A percentile compares a stretch with the other conserved stretches of the same genome.
Evolutionary conservation across 1,140 invertebrate genomes (phyloP).

Genomic region (Drosophila lowei): DNA sequence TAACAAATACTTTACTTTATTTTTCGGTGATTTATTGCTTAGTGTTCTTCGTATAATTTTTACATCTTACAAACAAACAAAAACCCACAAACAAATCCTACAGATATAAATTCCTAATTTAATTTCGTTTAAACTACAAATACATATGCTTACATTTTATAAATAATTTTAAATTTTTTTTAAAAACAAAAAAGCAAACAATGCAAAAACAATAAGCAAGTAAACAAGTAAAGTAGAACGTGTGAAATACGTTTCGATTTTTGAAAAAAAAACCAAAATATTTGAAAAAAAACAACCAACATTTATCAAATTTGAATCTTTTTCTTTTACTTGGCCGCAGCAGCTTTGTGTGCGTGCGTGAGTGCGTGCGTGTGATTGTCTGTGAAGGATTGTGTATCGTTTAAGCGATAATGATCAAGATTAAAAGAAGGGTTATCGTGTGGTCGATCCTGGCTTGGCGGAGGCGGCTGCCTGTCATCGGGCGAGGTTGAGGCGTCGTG

Average conservation of each 20-base stretch:
- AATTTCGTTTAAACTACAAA: conserved; percentile 79
- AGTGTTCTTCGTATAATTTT: conserved; percentile 75
- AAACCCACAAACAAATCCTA: conserved; percentile 67
- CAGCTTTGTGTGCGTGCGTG: conserved; percentile 23
- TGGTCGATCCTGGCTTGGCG: conserved; percentile 11
- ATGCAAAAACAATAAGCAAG: conserved; percentile 54
- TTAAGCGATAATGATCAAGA: conserved; percentile 12
- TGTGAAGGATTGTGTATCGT: conserved; percentile 20
- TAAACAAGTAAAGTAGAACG: conserved; percentile 71
- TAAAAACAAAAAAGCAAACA: conserved; percentile 64
- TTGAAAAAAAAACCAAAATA: conserved; percentile 60
- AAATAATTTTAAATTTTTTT: conserved; percentile 70
- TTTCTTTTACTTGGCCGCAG: conserved; percentile 16
- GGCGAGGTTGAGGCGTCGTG: no score
- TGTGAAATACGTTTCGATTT: conserved; percentile 73
- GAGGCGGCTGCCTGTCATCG: no score
- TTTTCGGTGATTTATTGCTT: conserved; percentile 81
- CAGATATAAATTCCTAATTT: conserved; percentile 78
- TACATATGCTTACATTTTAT: conserved; percentile 79
- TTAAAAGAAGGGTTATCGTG: not conserved
- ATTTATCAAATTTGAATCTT: conserved; percentile 56
- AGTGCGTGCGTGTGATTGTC: conserved; percentile 15
- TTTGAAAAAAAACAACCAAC: conserved; percentile 30
- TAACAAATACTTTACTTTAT: conserved; percentile 69
- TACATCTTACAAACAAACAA: conserved; percentile 53